Evolutionary conservation across 2,113 vertebrate species (phyloP).

Genomic region (Xiphophorus hellerii): DNA sequence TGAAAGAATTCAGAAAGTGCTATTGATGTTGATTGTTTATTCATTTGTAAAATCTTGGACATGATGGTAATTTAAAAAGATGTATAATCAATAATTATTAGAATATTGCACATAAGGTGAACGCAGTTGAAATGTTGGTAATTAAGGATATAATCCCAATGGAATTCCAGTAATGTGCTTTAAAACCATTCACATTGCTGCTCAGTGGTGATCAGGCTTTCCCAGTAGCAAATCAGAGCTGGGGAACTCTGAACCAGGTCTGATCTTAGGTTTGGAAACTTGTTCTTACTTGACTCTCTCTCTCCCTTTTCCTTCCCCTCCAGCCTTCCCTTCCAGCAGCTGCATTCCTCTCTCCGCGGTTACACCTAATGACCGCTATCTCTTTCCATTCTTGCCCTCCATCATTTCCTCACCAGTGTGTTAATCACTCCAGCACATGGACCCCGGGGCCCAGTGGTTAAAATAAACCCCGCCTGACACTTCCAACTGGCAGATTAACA

Average conservation of each 20-base stretch:
- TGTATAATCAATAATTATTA: background rate
- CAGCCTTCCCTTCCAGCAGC: slow-evolving; percentile 54
- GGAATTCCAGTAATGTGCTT: slow-evolving; percentile 72
- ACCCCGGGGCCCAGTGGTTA: slow-evolving; percentile 66
- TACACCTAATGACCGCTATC: slow-evolving; percentile 73
- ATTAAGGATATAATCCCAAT: slow-evolving; percentile 70
- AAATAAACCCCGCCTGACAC: slow-evolving; percentile 77
- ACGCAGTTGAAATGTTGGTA: slow-evolving; percentile 10
- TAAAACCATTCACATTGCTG: slow-evolving; percentile 31
- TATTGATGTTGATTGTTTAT: background rate
- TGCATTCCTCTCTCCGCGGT: slow-evolving; percentile 66
- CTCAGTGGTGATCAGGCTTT: slow-evolving; percentile 13
- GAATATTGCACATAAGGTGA: background rate
- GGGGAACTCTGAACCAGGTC: slow-evolving; percentile 42
- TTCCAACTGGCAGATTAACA: slow-evolving; percentile 74
- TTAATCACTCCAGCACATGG: slow-evolving; percentile 71
- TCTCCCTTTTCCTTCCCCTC: slow-evolving; percentile 19
- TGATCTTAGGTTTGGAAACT: slow-evolving; percentile 60
- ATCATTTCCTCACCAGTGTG: slow-evolving; percentile 58
- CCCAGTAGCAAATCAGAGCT: slow-evolving; percentile 8
- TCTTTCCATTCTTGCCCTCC: slow-evolving; percentile 56
- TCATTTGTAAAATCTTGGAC: background rate
- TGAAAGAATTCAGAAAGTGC: background rate
- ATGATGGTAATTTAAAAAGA: background rate
- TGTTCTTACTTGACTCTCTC: slow-evolving; percentile 68